These are phyloP conservation scores for Grus americana DNA, from an alignment of 2,113 vertebrate genomes.

Conservation along the genomic window DNA sequence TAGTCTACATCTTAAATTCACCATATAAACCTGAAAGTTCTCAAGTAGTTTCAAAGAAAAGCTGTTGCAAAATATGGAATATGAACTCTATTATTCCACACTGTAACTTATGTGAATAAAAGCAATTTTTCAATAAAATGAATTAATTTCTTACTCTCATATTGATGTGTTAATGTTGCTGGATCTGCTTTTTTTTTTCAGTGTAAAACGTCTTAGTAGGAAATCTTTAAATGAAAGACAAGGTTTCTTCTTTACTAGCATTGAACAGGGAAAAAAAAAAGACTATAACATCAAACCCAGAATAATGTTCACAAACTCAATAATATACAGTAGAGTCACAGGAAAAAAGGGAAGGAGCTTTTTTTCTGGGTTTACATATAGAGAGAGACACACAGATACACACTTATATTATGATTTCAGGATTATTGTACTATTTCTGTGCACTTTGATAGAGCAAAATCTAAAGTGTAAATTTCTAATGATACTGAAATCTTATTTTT, in stretches of 20 bases:
- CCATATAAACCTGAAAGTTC: neutral
- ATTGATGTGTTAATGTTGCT: neutral
- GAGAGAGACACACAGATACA: neutral
- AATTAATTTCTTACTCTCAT: neutral
- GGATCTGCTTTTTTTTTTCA: neutral
- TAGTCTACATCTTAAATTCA: neutral
- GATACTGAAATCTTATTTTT: neutral
- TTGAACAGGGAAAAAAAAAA: neutral
- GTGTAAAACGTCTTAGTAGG: neutral
- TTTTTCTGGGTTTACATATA: neutral
- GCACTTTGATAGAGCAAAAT: neutral
- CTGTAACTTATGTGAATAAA: neutral
- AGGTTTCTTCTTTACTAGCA: neutral
- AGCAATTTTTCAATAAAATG: neutral
- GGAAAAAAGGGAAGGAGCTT: fast-evolving
- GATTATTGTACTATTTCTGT: neutral
- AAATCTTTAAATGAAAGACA: neutral
- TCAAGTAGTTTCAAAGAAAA: neutral
- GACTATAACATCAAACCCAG: neutral
- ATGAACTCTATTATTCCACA: neutral
- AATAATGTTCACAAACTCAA: neutral
- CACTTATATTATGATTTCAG: neutral
- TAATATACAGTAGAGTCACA: neutral
- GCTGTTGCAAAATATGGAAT: neutral
- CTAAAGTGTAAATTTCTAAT: neutral